Base-by-base conservation (phyloP, 1,140 invertebrate genomes). In the Drosophila saltans region DNA sequence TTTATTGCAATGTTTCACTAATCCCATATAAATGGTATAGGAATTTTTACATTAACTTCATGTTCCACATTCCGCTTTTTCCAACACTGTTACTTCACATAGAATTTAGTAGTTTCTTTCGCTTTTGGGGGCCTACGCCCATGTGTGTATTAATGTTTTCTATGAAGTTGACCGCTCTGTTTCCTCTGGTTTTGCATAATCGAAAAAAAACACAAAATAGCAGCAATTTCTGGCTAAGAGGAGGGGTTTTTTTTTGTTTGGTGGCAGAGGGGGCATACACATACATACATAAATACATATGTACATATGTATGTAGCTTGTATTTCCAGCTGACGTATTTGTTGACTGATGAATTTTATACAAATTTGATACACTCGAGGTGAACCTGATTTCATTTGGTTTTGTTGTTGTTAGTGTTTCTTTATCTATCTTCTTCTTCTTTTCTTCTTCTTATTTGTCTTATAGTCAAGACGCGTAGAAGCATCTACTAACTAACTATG, bases 341-440 rank as follows among this genome's bases (percentile, higher is more conserved):
- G 83, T 74, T 74, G 81, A 66, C 83, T 89, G 83, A 84, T 89
- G 81, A 84, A 89, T 91, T 89, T 83, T 91, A 81, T 84, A 91
- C 89, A 88, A 91, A 89, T 89, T 91, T 83, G 88, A 84, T 77
- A 91, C 72, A 80, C 67, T 89, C 89, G 89, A 91, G 89, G 89
- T 85, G 81, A 91, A 90, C 89, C 82, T 91, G 89, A 85, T 91
- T 83, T 84, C 78, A 62, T 67, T 66, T 72, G 75, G 55, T 21
- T 52, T 21, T 36, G 6, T 43, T 48, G 45, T 48, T 75, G 74
- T 60, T 48, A 66, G 57, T 80, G 64, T 52, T 69, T 59, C 60
- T 71, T 58, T 66, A 56, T 63, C 64, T 61, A 73, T 77, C 65
- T 77, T 33, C 75, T 64, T 26, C 48, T 71, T 66, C 71, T 66